Base-by-base conservation (phyloP, 2,113 vertebrate genomes). In the Engystomops pustulosus region DNA sequence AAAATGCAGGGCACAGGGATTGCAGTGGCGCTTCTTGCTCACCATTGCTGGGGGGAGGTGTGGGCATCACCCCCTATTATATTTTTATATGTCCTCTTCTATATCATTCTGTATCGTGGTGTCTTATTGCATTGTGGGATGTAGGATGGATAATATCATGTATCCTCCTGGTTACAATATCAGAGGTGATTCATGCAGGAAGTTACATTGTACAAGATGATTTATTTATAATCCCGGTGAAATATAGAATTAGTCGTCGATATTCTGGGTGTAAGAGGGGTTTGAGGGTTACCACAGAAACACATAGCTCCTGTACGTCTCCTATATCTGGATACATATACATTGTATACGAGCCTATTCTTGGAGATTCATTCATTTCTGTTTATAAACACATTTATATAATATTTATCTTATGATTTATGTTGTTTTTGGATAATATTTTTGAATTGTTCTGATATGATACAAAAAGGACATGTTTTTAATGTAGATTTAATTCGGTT, bases 111-210 rank as follows among this genome's bases (percentile, higher is more conserved):
- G 27, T 45, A 44, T 44, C 44, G n/a, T 49, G 25, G 27, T 49
- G 17, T 49, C 71, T 51, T 51, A 74, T 51, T 49, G 36, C 25
- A 51, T 14, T 32, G 71, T 74, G 30, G 51, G 45, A 49, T 32
- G 44, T 34, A 76, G 18, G 47, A 12, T 18, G 23, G 44, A 49
- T 75, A 53, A n/a, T 53, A 76, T 34, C 27, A 30, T 10, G 2
- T 45, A 34, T 53, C 47, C 47, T 30, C 25, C 72, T 75, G 38
- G 36, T 23, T 41, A 41, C 10, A 70, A 70, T 70, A 70, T 44
- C 36, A 70, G 5, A 38, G 68, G 68, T 70, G 68, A 70, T 70
- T 70, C 68, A 70, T 70, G 8, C 68, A 41, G 68, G 68, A 70
- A 70, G 68, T 44, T 70, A 23, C 68, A 44, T 69, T 38, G 9